phyloP scores from a whole-genome alignment of 2,113 vertebrate species.

The Campylomormyrus numenius region DNA sequence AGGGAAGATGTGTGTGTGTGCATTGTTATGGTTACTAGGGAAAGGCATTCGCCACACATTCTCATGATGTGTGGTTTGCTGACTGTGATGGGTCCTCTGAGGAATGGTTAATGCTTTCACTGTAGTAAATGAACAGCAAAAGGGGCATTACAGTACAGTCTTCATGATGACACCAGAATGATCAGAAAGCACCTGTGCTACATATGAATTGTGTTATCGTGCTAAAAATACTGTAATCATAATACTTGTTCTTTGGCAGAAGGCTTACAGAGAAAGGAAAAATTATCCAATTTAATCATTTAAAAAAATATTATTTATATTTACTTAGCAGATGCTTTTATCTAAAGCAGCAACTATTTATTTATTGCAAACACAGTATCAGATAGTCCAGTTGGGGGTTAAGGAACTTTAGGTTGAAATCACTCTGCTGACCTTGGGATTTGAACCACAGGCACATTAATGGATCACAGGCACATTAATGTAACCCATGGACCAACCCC shows the following conservation, averaged over 20 bases:
- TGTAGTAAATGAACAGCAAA: neutral
- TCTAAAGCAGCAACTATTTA: neutral
- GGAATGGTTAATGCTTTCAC: neutral
- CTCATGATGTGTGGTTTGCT: neutral
- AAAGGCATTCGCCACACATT: neutral
- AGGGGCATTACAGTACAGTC: neutral
- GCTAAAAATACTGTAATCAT: neutral
- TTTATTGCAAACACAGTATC: neutral
- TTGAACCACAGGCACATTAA: neutral
- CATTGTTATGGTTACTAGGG: neutral
- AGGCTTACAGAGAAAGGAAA: neutral
- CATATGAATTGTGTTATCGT: neutral
- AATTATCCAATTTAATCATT: neutral
- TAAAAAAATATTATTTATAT: neutral
- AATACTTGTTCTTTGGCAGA: neutral
- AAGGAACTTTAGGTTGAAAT: neutral
- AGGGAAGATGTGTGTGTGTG: neutral
- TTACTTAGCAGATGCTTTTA: neutral
- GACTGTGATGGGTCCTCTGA: neutral
- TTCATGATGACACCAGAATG: neutral
- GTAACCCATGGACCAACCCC: neutral
- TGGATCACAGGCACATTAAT: neutral
- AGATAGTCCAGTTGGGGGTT: neutral
- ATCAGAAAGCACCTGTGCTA: neutral
- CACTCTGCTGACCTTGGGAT: neutral